Evolutionary conservation across 2,888 invertebrate genomes (phyloP), one percentile per base, ranked within the genome.

Genomic region (Neoscelio sp.): DNA sequence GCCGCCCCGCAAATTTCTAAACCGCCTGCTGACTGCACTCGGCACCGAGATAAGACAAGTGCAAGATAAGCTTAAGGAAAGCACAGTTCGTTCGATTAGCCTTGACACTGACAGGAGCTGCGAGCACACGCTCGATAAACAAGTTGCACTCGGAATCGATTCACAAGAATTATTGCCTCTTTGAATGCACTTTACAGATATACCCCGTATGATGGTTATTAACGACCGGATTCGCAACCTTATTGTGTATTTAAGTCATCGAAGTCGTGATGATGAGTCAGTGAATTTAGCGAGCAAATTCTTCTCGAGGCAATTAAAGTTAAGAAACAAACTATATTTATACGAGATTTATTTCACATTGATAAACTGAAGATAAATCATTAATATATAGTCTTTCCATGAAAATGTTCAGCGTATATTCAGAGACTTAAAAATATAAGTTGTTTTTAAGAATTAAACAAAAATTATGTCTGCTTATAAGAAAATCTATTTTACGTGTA

Each of bases 1-100:
- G 58, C 68, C 70, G 44, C 52, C 78, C 76, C 65, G 76, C 70
- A 76, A 73, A 78, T 78, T 81, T 60, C 65, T 30, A 46, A 6
- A 42, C 56, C 50, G 38, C 40, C 65, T 44, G 64, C 30, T 18
- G 15, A 40, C 52, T 44, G 26, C 54, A 60, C 44, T n/a, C 7
- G 23, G 26, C 7, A 56, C n/a, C 62, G 65, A 67, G 44, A 64
- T 40, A 54, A 73, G 44, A 44, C 48, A 46, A 78, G 56, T 58
- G 35, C 18, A 23, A 56, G 71, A 75, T 54, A 75, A 50, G 58
- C 58, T 10, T 48, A 58, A 54, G 46, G 48, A 23, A 68, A 50
- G 52, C 58, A 26, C 60, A 18, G 26, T 38, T 60, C 28, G 60
- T 56, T 10, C 60, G 42, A 71, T 67, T 46, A 15, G 64, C 18